Conservation (phyloP, 2,797 vertebrate genomes). For the Rousettus madagascariensis region DNA sequence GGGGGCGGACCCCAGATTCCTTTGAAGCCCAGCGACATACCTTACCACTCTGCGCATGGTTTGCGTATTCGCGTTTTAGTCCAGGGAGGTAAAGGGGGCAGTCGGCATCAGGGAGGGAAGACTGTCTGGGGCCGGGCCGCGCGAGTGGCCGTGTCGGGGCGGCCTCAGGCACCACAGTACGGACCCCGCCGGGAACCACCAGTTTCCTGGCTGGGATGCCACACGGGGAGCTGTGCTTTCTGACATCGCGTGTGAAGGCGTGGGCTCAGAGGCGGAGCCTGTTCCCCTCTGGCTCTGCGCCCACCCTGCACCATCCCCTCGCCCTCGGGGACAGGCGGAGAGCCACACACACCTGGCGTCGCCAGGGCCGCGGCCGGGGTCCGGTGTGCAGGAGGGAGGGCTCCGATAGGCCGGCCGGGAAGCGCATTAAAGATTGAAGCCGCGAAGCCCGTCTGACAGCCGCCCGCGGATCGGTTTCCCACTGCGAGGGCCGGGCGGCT, state of each 20-base stretch:
- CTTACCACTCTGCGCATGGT: neutral
- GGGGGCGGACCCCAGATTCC: neutral
- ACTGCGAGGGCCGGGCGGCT: conserved; percentile 72
- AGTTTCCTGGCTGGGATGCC: neutral
- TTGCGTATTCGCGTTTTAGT: neutral
- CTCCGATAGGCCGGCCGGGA: conserved; percentile 77
- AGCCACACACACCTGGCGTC: neutral
- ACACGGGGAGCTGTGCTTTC: neutral
- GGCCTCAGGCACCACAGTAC: neutral
- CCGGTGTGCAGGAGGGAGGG: conserved; percentile 48
- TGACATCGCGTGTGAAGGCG: too few relatives aligned
- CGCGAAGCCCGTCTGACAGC: conserved; percentile 67
- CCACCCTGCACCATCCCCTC: neutral
- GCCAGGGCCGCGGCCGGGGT: neutral
- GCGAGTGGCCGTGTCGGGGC: neutral
- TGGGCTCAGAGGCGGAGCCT: neutral
- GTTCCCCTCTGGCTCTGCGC: neutral
- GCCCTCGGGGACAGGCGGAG: neutral
- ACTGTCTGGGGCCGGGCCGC: neutral
- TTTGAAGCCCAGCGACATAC: neutral
- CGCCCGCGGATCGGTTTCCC: conserved; percentile 82
- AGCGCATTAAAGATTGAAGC: conserved; percentile 86
- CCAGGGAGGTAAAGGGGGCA: neutral
- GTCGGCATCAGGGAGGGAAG: neutral
- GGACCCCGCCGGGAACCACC: neutral